These are phyloP conservation scores for Polypedilum vanderplanki DNA, from an alignment of 1,140 invertebrate genomes.

Conservation along the genomic window DNA sequence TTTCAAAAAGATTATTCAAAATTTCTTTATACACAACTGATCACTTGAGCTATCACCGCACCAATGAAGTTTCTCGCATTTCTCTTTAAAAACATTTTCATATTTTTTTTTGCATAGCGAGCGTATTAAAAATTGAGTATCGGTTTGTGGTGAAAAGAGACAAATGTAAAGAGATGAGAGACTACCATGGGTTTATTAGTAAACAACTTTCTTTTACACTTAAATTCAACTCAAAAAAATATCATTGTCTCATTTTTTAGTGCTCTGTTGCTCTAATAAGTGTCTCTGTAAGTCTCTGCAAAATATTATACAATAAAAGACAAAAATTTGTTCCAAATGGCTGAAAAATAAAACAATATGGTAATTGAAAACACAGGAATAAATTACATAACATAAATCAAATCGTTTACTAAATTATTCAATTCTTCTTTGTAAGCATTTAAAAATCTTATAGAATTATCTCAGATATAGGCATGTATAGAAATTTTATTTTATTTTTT, in stretches of 20 bases:
- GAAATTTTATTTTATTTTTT: not conserved
- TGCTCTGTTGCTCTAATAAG: too few species aligned
- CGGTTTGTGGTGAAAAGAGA: not conserved
- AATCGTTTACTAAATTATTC: not conserved
- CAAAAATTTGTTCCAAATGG: conserved; percentile 31
- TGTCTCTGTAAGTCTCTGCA: too few species aligned
- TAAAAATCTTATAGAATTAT: conserved; percentile 14
- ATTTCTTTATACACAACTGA: not conserved
- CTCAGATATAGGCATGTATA: not conserved
- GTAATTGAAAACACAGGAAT: not conserved
- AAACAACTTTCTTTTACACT: conserved; percentile 16
- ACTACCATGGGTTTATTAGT: not conserved
- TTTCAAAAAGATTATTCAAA: too few species aligned
- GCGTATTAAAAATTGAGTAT: conserved; percentile 19
- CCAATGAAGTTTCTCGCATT: conserved; percentile 31
- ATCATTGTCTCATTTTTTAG: not conserved
- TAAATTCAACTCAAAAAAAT: too few species aligned
- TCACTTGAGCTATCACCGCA: not conserved
- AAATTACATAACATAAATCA: conserved; percentile 7
- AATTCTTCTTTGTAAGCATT: not conserved
- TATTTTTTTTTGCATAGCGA: conserved; percentile 27
- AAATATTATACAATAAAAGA: too few species aligned
- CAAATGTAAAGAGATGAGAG: not conserved
- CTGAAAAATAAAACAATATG: not conserved
- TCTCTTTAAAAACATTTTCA: conserved; percentile 30